Conservation (phyloP, 2,888 invertebrate species). For the Monoplex corrugatus region DNA sequence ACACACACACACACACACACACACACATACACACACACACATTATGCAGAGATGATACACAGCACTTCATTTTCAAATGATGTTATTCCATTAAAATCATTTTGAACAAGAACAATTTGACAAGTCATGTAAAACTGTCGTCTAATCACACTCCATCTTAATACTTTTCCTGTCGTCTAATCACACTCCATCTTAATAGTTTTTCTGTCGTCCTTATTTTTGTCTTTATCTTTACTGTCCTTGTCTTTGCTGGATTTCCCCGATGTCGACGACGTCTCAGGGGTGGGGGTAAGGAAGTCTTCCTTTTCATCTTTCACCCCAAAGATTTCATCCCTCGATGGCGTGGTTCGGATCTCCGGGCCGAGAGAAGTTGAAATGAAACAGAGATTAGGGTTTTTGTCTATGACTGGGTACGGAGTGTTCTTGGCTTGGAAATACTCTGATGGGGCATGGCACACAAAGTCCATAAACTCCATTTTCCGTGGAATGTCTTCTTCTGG, state of each 20-base stretch:
- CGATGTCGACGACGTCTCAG: not conserved
- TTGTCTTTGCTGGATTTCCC: conserved; percentile 45
- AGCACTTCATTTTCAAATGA: too few relatives aligned
- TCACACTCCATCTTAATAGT: conserved; percentile 49
- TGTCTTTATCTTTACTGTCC: conserved; percentile 51
- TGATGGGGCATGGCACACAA: conserved; percentile 95
- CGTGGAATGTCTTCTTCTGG: conserved; percentile 95
- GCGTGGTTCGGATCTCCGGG: conserved; percentile 73
- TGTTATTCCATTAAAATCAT: too few relatives aligned
- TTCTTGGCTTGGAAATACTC: conserved; percentile 89
- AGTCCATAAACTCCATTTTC: conserved; percentile 92
- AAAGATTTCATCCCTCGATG: conserved; percentile 76
- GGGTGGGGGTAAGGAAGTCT: conserved; percentile 44
- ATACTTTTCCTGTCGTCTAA: too few relatives aligned
- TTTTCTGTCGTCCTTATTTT: conserved; percentile 46
- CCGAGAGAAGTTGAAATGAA: conserved; percentile 80
- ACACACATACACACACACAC: not conserved
- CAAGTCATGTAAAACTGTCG: too few relatives aligned
- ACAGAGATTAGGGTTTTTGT: conserved; percentile 75
- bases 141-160: too few relatives aligned
- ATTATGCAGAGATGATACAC: not conserved
- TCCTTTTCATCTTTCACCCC: conserved; percentile 59
- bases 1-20: not conserved
- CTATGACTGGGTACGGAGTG: conserved; percentile 87
- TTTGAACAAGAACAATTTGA: too few relatives aligned